These are phyloP conservation scores for Sphecodes monilicornis DNA, from an alignment of 2,888 invertebrate genomes.

Conservation along the genomic window DNA sequence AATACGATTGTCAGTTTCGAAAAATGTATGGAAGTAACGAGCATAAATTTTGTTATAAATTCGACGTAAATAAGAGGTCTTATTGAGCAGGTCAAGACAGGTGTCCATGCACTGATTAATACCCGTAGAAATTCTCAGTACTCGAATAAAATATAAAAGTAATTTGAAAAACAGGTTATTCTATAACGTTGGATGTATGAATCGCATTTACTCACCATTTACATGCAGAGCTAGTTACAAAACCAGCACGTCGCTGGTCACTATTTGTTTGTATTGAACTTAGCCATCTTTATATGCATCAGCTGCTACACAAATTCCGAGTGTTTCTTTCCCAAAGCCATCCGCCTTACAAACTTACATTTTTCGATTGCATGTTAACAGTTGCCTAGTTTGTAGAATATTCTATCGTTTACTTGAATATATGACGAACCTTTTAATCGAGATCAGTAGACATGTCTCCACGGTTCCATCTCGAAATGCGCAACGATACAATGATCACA, in stretches of 20 bases:
- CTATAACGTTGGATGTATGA: background rate
- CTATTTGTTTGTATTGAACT: slow-evolving; percentile 76
- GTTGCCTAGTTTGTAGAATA: background rate
- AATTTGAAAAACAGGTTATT: slow-evolving; percentile 1
- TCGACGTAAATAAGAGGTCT: slow-evolving; percentile 48
- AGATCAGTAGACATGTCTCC: slow-evolving; percentile 13
- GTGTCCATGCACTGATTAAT: slow-evolving; percentile 50
- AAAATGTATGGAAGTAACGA: background rate
- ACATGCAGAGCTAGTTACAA: slow-evolving; percentile 49
- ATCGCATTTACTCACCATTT: slow-evolving; percentile 47
- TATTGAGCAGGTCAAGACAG: slow-evolving; percentile 78
- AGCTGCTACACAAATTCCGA: slow-evolving; percentile 71
- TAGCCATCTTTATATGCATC: slow-evolving; percentile 78
- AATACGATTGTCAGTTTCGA: background rate
- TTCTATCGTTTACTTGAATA: background rate
- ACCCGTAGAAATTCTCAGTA: background rate
- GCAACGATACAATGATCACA: slow-evolving; percentile 42
- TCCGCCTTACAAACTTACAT: slow-evolving; percentile 14
- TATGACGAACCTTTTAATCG: slow-evolving; percentile 4
- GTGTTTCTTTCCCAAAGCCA: slow-evolving; percentile 14
- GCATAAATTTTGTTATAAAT: slow-evolving; percentile 32
- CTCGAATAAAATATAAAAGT: background rate
- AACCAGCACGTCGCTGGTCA: slow-evolving; percentile 66
- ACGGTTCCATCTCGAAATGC: slow-evolving; percentile 35
- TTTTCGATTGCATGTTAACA: background rate